These are phyloP conservation scores for Antheraea pernyi DNA, from an alignment of 1,140 invertebrate species.

Conservation along the genomic window DNA sequence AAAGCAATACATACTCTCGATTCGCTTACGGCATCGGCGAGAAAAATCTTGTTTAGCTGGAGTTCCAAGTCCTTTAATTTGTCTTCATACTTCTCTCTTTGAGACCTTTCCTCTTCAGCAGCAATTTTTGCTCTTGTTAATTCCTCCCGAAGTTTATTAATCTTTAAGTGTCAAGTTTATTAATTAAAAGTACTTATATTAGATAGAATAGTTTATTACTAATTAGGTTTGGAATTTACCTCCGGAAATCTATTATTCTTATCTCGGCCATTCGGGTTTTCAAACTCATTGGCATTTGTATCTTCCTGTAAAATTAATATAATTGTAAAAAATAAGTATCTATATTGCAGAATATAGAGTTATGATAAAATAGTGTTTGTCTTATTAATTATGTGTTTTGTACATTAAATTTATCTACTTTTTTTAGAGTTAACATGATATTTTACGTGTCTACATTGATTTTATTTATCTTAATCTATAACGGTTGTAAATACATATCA, in stretches of 20 bases:
- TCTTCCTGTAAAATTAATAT: not conserved
- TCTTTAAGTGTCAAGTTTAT: conserved; percentile 26
- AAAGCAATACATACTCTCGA: conserved; percentile 28
- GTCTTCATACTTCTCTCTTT: conserved; percentile 71
- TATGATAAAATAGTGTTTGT: too few species aligned
- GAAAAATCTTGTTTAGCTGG: conserved; percentile 68
- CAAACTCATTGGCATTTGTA: not conserved
- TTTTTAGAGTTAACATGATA: too few species aligned
- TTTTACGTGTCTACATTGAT: too few species aligned
- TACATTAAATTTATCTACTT: too few species aligned
- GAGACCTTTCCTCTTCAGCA: conserved; percentile 75
- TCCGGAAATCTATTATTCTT: not conserved
- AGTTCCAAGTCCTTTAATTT: conserved; percentile 78
- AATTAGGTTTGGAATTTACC: not conserved
- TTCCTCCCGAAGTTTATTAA: conserved; percentile 55
- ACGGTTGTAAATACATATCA: too few species aligned
- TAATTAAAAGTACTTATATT: not conserved
- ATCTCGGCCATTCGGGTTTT: not conserved
- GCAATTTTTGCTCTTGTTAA: conserved; percentile 67
- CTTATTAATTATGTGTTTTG: too few species aligned
- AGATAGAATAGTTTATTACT: not conserved
- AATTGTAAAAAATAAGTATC: too few species aligned
- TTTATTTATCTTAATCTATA: too few species aligned
- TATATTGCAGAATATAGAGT: too few species aligned
- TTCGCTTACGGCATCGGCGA: conserved; percentile 22